Percentiles rank a stretch among this genome's conserved stretches.
phyloP scores from a whole-genome alignment of 2,888 invertebrate genomes.

The Synergus gifuensis region DNA sequence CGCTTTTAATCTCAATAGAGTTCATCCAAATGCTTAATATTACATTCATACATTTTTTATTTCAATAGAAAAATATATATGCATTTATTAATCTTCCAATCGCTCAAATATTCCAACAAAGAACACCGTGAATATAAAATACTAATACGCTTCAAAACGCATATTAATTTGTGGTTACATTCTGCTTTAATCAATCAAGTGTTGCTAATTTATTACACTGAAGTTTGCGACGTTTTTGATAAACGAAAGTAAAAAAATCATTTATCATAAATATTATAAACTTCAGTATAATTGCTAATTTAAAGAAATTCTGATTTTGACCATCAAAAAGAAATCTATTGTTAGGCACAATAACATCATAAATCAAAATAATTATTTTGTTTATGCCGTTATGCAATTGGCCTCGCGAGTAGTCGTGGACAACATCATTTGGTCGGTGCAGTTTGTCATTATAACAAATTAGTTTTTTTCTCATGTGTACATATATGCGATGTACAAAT shows the following conservation, averaged over 20 bases:
- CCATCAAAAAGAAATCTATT: not conserved
- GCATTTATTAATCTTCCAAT: no score
- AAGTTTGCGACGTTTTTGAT: no score
- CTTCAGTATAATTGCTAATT: not conserved
- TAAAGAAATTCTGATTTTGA: not conserved
- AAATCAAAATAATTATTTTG: constrained; percentile 6
- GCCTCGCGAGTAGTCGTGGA: not conserved
- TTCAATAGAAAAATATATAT: no score
- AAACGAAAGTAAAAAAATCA: no score
- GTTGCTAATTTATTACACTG: no score
- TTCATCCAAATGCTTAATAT: not conserved
- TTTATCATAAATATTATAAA: no score
- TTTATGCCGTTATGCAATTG: constrained; percentile 7
- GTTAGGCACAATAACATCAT: not conserved
- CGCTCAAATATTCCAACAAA: no score
- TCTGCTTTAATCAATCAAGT: no score
- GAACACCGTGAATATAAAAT: no score
- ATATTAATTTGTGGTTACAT: no score
- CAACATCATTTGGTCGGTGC: not conserved
- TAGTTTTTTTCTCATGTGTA: not conserved
- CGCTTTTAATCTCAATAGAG: not conserved
- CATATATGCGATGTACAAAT: not conserved
- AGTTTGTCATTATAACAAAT: constrained; percentile 23
- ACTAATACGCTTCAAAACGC: no score
- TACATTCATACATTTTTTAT: no score